These are phyloP conservation scores for Eulemur rufifrons DNA, from an alignment of 2,113 vertebrate genomes.

Conservation along the genomic window DNA sequence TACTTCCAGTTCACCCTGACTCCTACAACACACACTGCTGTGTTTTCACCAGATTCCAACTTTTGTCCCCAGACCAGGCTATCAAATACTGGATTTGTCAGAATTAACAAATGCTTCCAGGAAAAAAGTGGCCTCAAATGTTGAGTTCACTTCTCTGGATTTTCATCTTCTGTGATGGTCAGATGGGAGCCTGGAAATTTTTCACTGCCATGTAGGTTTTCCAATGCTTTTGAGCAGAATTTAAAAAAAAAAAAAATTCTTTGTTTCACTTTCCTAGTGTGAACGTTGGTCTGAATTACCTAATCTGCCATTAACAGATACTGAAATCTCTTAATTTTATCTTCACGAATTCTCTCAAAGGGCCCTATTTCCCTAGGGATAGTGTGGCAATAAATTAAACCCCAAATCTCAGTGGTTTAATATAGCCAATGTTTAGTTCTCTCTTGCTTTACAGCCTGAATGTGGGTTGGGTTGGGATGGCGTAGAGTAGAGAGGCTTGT, in stretches of 20 bases:
- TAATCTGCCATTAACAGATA: not conserved
- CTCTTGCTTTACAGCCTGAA: not conserved
- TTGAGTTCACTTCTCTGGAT: not conserved
- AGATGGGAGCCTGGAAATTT: not conserved
- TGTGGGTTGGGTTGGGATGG: not conserved
- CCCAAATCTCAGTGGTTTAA: not conserved
- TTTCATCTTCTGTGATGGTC: not conserved
- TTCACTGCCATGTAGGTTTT: not conserved
- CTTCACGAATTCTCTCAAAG: not conserved
- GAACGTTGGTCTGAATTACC: not conserved
- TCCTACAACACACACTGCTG: not conserved
- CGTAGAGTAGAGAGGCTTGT: not conserved
- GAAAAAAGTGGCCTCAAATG: not conserved
- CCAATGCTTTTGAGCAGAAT: not conserved
- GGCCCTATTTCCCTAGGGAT: not conserved
- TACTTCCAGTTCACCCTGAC: not conserved
- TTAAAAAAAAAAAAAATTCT: not conserved
- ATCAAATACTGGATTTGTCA: not conserved
- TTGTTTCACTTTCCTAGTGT: not conserved
- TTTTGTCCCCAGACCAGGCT: not conserved
- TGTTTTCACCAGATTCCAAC: not conserved
- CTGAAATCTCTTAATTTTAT: constrained; percentile 13
- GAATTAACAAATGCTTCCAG: not conserved
- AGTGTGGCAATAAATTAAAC: not conserved
- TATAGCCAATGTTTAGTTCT: not conserved